phyloP scores from a whole-genome alignment of 2,888 invertebrate genomes.

The Leptinotarsa rubiginosa region DNA sequence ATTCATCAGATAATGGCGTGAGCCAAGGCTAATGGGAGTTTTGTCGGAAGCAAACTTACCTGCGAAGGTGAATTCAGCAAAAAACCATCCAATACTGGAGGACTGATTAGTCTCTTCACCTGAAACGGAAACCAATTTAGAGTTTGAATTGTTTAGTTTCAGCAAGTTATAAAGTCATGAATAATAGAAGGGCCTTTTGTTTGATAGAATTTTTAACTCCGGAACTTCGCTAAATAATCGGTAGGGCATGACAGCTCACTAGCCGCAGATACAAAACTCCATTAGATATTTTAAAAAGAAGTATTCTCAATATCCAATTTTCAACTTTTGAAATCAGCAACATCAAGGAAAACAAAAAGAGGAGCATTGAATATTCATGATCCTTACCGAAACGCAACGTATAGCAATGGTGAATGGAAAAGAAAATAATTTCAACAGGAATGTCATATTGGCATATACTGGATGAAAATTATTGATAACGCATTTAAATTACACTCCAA shows the following conservation, averaged over 20 bases:
- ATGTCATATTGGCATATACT: too few species aligned
- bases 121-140: neutral
- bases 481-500: too few species aligned
- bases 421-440: too few species aligned
- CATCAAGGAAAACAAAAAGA: too few species aligned
- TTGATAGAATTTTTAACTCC: neutral
- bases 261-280: neutral
- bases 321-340: too few species aligned
- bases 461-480: too few species aligned
- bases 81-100: neutral
- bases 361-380: too few species aligned
- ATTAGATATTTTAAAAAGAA: neutral
- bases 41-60: neutral
- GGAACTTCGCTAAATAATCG: neutral
- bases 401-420: too few species aligned
- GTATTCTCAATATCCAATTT: neutral
- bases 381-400: too few species aligned
- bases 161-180: neutral
- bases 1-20: too few species aligned
- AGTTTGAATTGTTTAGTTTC: slow-evolving; percentile 7
- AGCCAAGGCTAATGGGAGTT: neutral
- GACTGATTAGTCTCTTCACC: slow-evolving; percentile 4
- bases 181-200: neutral
- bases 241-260: neutral
- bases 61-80: neutral